Evolutionary conservation across 2,113 vertebrate genomes (phyloP).

Genomic region (Oreotragus oreotragus): DNA sequence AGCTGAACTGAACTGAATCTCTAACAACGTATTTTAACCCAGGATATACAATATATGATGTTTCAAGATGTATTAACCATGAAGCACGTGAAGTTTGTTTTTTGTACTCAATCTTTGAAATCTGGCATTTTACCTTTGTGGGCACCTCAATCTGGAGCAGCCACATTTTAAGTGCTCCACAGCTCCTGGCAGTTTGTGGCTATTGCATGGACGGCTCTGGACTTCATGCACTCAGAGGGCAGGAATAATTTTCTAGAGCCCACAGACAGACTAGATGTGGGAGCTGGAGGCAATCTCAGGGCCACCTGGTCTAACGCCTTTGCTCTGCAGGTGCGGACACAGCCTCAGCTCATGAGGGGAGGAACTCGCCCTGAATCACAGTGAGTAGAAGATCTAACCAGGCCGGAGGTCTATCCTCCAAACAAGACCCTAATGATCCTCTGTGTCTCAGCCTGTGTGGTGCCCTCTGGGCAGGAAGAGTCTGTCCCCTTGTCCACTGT

Average conservation of each 20-base stretch:
- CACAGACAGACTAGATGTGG: neutral
- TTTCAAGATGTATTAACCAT: neutral
- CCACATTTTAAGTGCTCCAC: neutral
- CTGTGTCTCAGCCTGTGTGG: neutral
- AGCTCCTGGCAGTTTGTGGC: neutral
- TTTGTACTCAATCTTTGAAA: neutral
- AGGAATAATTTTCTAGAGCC: neutral
- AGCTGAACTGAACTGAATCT: neutral
- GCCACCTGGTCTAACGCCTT: neutral
- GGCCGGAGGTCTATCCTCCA: neutral
- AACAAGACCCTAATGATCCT: neutral
- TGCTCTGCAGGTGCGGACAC: neutral
- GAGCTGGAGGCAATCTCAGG: neutral
- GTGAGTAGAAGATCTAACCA: neutral
- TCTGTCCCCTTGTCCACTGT: neutral
- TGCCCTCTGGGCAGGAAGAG: neutral
- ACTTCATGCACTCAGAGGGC: rapidly evolving
- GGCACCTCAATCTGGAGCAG: neutral
- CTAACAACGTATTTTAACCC: neutral
- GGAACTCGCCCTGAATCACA: neutral
- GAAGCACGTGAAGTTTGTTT: neutral
- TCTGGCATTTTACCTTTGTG: neutral
- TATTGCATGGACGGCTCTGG: neutral
- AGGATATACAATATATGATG: neutral
- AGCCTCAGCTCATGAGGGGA: rapidly evolving